A percentile compares a stretch with the other conserved stretches of the same genome.
phyloP scores from a whole-genome alignment of 2,797 vertebrate species.

The Alectoris magna region DNA sequence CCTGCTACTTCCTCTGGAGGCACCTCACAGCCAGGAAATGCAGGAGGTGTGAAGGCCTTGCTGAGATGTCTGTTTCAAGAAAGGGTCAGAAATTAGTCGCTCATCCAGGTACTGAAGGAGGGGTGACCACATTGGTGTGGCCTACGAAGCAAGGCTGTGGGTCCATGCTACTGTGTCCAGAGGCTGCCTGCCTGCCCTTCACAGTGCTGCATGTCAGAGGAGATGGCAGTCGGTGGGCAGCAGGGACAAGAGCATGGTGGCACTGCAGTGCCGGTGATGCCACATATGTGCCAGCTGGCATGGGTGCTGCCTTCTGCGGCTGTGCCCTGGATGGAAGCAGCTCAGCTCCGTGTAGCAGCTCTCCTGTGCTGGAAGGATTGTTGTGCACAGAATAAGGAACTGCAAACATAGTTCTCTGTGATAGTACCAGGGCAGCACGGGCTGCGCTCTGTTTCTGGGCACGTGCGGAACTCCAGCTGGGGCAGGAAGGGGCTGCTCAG shows the following conservation, averaged over 20 bases:
- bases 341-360: neutral
- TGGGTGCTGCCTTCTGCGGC: neutral
- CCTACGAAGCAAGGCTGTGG: neutral
- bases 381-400: neutral
- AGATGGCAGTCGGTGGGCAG: neutral
- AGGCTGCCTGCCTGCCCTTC: neutral
- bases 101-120: neutral
- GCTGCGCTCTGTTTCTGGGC: fast-evolving
- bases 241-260: neutral
- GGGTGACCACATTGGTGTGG: neutral
- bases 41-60: neutral
- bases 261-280: neutral
- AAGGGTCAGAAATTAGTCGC: neutral
- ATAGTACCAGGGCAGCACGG: neutral
- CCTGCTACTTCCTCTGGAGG: neutral
- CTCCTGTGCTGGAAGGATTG: neutral
- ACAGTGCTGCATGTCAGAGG: neutral
- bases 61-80: neutral
- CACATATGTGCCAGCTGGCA: fast-evolving
- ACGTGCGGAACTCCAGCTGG: neutral
- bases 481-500: neutral
- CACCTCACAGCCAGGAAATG: too few species aligned
- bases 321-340: neutral
- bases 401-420: neutral
- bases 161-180: neutral